phyloP scores from a whole-genome alignment of 2,797 vertebrate species.

The Aldrovandia affinis region DNA sequence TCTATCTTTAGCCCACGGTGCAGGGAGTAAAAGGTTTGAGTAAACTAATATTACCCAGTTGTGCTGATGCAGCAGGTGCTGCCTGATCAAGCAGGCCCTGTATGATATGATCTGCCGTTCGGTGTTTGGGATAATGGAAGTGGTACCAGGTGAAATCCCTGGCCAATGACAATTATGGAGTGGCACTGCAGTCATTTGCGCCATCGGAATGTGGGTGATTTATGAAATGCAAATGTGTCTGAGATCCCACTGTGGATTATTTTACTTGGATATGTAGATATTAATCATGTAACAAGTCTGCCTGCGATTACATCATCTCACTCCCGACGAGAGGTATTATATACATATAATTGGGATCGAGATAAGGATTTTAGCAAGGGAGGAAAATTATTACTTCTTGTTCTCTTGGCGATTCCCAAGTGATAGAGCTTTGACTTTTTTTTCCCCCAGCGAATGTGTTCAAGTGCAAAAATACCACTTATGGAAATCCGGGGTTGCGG shows the following conservation, averaged over 20 bases:
- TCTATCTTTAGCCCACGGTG: slow-evolving; percentile 1
- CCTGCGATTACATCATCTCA: background rate
- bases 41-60: background rate
- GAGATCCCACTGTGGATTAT: background rate
- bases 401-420: background rate
- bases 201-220: background rate
- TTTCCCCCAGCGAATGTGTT: background rate
- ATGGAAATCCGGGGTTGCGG: background rate
- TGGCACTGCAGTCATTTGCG: background rate
- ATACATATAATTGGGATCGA: background rate
- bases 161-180: background rate
- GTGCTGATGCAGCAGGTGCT: background rate
- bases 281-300: background rate
- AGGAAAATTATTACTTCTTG: background rate
- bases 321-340: background rate
- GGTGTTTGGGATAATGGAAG: background rate
- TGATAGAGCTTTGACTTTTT: background rate
- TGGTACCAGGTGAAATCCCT: background rate
- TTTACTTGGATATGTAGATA: background rate
- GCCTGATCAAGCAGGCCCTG: background rate
- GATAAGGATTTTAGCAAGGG: background rate
- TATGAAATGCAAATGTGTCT: background rate
- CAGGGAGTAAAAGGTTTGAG: background rate
- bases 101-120: background rate
- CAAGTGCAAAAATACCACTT: background rate